phyloP scores from a whole-genome alignment of 2,888 invertebrate species.

The Bhutanitis thaidina region DNA sequence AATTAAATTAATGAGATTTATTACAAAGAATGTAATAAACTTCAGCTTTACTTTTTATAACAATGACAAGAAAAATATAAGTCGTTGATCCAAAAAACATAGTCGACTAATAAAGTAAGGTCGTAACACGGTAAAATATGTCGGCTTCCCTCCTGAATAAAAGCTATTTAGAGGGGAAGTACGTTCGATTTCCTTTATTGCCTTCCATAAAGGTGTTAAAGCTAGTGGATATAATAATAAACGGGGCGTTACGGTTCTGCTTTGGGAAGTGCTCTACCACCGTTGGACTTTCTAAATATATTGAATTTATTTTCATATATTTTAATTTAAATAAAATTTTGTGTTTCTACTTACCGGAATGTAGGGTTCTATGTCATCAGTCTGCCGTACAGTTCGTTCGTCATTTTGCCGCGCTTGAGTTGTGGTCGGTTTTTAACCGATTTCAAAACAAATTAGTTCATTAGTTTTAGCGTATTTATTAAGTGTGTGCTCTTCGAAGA shows the following conservation, averaged over 20 bases:
- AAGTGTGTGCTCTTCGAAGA: too few species aligned
- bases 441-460: too few species aligned
- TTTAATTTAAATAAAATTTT: too few species aligned
- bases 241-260: conserved; percentile 6
- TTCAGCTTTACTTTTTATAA: too few species aligned
- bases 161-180: conserved; percentile 45
- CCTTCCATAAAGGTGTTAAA: conserved; percentile 33
- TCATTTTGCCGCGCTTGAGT: too few species aligned
- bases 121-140: conserved; percentile 29
- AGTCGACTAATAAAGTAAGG: conserved; percentile 23
- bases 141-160: conserved; percentile 21
- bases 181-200: conserved; percentile 56
- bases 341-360: too few species aligned
- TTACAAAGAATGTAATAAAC: too few species aligned
- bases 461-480: too few species aligned
- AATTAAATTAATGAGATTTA: too few species aligned
- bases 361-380: too few species aligned
- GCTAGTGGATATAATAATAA: conserved; percentile 28
- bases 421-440: too few species aligned
- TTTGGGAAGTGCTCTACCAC: conserved; percentile 3
- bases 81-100: conserved; percentile 3
- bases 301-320: not conserved
- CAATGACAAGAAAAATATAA: not conserved
- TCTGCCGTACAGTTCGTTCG: too few species aligned
- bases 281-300: not conserved